phyloP scores from a whole-genome alignment of 2,113 vertebrate genomes.

The Nasalis larvatus region DNA sequence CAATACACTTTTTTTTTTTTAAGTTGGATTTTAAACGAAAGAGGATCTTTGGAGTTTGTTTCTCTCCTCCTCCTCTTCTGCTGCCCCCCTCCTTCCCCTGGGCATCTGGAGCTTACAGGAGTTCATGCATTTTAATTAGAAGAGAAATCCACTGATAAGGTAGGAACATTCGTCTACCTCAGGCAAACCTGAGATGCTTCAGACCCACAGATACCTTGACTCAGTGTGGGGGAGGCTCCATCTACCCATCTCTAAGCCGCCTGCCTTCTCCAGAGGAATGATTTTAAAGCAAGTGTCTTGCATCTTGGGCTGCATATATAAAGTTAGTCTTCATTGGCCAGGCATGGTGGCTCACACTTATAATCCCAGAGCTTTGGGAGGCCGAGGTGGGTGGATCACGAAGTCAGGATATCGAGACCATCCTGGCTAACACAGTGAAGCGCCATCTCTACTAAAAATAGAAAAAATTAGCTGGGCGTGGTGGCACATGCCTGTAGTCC shows the following conservation, averaged over 20 bases:
- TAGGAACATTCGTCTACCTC: conserved; percentile 75
- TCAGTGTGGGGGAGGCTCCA: conserved; percentile 65
- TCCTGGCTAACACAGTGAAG: too few relatives aligned
- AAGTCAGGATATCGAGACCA: too few relatives aligned
- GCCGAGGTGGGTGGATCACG: too few relatives aligned
- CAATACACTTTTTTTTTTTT: neutral
- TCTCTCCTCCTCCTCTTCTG: neutral
- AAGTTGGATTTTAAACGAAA: neutral
- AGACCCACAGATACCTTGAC: conserved; percentile 64
- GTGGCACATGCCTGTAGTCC: too few relatives aligned
- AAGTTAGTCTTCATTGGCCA: neutral
- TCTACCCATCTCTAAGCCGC: conserved; percentile 58
- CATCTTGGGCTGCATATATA: conserved; percentile 28
- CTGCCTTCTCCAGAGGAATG: conserved; percentile 54
- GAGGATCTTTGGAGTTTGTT: neutral
- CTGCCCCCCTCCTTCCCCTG: neutral
- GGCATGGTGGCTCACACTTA: too few relatives aligned
- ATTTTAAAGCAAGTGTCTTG: conserved; percentile 65
- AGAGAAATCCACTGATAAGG: conserved; percentile 76
- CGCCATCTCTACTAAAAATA: too few relatives aligned
- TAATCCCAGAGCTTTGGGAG: too few relatives aligned
- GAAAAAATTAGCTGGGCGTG: too few relatives aligned
- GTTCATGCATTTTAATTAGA: conserved; percentile 80
- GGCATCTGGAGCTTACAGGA: conserved; percentile 59
- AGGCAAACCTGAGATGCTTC: conserved; percentile 62